Evolutionary conservation across 2,888 invertebrate species (phyloP), one percentile per base, ranked within the genome.

Genomic region (Lordiphosa fenestrarum): DNA sequence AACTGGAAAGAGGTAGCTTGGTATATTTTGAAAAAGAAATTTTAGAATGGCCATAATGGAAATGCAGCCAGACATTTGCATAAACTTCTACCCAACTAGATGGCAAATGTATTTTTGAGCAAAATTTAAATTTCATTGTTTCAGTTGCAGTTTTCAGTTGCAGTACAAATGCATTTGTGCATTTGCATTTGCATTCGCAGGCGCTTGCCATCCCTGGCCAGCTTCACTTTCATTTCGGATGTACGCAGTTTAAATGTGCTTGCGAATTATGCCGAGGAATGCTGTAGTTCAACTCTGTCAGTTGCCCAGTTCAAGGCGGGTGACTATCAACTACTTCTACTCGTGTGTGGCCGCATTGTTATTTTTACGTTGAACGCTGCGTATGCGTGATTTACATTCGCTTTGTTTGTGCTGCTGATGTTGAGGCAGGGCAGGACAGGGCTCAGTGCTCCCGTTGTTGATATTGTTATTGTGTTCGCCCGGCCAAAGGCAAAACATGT

Each of bases 311-410:
- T 19, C 23, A 7, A 15, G 15, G 15, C 15, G 15, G 15, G 15
- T 15, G 15, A 15, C 15, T 15, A 5, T 4, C 30, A 2, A 12
- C 1, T 10, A 30, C 33, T 6, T 44, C n/a, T 12, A n/a, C 13
- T 30, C 13, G 19, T 23, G 10, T n/a, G 41, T 23, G 41, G 21
- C 19, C 37, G 23, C 61, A 57, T 53, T 76, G 84, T 81, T 76
- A 55, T 76, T 76, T 84, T 77, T 64, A 67, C 71, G 73, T 76
- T 71, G 71, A 73, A 69, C 73, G 84, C 69, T 76, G 77, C 77
- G 82, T 71, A 81, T 77, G 71, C 77, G 71, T 84, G 78, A 82
- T 78, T 80, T 84, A 59, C 84, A 84, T 84, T 71, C 59, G 63
- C 69, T 66, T 72, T 82, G 83, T 74, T 84, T 82, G 63, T 58